Base-by-base conservation (phyloP, 1,140 invertebrate genomes). In the Euwallacea similis region DNA sequence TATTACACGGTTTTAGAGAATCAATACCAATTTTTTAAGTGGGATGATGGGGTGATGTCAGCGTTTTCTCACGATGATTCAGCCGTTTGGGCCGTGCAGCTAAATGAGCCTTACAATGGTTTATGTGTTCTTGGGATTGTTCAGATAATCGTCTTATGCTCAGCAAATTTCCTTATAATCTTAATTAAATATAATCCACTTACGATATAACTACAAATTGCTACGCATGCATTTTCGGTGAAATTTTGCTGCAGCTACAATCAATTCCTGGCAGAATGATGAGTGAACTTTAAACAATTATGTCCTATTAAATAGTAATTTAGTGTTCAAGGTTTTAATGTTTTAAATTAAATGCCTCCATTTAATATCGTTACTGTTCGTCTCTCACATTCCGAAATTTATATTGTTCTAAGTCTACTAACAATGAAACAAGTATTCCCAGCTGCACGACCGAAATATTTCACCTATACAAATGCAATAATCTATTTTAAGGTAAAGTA, bases 401-500 rank as follows among this genome's bases (percentile, higher is more conserved):
- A 50, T 50, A 56, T 56, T 21, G 11, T 13, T 56, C 11, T 56
- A 56, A 56, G 9, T 15, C 16, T 13, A 21, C 54, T 56, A 56
- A 56, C n/a, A 56, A 21, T 15, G 54, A 10, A 50, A 50, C 46
- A 10, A 56, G 54, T 13, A 56, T 15, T 56, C 54, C 1, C 54
- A 21, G 16, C 8, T 21, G 54, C 54, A 56, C 54, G 54, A 56
- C 54, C 54, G 54, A 56, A 56, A 56, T 21, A 56, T 56, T 56
- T 56, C 16, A 56, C 16, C 2, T 21, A 56, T 56, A 43, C 21
- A 61, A 43, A 43, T 43, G 16, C 59, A 61, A 41, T 43, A 61
- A 61, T 61, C 33, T 43, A 43, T 61, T 42, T 61, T 61, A 61
- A 61, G 21, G 59, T 33, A 61, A 61, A 61, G 15, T 43, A 41